Conservation (phyloP, 1,140 invertebrate genomes). For the Maniola jurtina region DNA sequence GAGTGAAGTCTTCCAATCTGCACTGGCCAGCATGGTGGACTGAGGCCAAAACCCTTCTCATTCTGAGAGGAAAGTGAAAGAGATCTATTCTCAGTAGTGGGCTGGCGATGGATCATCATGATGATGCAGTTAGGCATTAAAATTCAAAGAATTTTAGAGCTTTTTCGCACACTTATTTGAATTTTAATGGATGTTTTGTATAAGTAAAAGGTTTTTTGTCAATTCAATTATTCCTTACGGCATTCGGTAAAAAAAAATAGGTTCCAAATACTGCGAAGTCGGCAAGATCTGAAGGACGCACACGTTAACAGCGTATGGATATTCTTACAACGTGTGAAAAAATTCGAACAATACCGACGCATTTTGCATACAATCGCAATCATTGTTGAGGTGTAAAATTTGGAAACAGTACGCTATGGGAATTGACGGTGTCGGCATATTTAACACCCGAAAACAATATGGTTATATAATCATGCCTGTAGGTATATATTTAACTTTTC, state of each 20-base stretch:
- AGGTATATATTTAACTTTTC: too few relatives aligned
- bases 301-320: neutral
- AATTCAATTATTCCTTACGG: neutral
- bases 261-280: neutral
- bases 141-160: too few relatives aligned
- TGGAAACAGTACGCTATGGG: slow-evolving; percentile 12
- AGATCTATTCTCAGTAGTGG: too few relatives aligned
- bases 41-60: too few relatives aligned
- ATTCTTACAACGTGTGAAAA: slow-evolving; percentile 32
- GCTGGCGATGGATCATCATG: too few relatives aligned
- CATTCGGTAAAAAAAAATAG: neutral
- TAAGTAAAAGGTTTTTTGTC: too few relatives aligned
- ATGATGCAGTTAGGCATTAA: too few relatives aligned
- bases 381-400: slow-evolving; percentile 24
- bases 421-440: neutral
- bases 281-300: neutral
- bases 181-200: too few relatives aligned
- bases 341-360: slow-evolving; percentile 33
- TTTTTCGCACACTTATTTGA: too few relatives aligned
- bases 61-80: too few relatives aligned
- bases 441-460: neutral
- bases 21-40: too few relatives aligned
- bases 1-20: too few relatives aligned
- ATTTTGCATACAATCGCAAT: slow-evolving; percentile 32
- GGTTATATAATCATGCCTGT: neutral